Evolutionary conservation across 2,797 vertebrate genomes (phyloP).

Genomic region (Neosilurus mollespiculum): DNA sequence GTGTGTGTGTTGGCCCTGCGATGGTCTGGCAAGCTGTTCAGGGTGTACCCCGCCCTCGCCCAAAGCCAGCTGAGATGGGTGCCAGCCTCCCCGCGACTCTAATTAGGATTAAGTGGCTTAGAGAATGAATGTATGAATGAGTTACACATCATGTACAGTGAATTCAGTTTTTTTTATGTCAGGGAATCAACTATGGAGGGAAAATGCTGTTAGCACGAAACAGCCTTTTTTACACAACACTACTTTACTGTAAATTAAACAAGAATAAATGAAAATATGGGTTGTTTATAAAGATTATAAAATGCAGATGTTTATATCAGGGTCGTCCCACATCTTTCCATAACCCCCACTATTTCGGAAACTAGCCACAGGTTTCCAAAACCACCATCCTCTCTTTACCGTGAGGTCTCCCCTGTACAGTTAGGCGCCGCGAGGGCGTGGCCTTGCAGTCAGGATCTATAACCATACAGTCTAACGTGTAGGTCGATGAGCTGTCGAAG

Average conservation of each 20-base stretch:
- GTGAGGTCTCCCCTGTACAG: neutral
- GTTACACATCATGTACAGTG: neutral
- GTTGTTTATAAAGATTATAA: neutral
- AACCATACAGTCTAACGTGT: constrained; percentile 79
- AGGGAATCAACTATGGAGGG: neutral
- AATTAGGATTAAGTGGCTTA: too few species aligned
- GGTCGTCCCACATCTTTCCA: neutral
- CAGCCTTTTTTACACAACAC: neutral
- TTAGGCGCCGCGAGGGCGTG: neutral
- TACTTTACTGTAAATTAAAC: neutral
- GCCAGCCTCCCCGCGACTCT: too few species aligned
- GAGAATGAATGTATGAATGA: neutral
- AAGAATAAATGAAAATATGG: neutral
- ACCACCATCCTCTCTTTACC: neutral
- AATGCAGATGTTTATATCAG: neutral
- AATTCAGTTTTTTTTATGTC: neutral
- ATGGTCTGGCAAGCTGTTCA: too few species aligned
- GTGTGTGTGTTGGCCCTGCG: too few species aligned
- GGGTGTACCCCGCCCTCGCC: too few species aligned
- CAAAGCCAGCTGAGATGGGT: too few species aligned
- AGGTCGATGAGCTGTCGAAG: constrained; percentile 85
- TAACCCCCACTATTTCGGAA: neutral
- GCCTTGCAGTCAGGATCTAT: constrained; percentile 58
- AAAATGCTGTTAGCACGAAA: neutral
- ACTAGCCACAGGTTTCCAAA: neutral